phyloP scores from a whole-genome alignment of 2,113 vertebrate genomes.

The Thalassarche chlororhynchos region DNA sequence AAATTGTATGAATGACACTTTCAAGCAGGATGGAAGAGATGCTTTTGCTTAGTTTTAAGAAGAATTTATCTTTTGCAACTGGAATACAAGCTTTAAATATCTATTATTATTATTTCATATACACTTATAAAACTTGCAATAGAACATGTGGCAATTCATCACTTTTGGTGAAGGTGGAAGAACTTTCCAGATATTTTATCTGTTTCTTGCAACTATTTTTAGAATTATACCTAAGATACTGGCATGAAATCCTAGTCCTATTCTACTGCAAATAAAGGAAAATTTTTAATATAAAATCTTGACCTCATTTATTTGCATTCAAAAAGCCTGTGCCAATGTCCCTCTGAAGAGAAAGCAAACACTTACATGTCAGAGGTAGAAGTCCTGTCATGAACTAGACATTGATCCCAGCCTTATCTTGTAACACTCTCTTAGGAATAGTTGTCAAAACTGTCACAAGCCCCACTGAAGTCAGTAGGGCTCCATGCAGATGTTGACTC shows the following conservation, averaged over 20 bases:
- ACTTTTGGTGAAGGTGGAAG: not conserved
- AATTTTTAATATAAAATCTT: not conserved
- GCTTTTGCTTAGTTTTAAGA: not conserved
- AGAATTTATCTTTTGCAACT: not conserved
- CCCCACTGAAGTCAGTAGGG: not conserved
- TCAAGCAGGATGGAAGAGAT: not conserved
- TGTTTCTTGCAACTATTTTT: not conserved
- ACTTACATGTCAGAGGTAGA: not conserved
- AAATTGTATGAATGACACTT: not conserved
- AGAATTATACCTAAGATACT: not conserved
- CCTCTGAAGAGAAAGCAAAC: not conserved
- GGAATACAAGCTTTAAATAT: not conserved
- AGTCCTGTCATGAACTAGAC: not conserved
- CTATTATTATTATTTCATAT: not conserved
- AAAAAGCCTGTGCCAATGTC: not conserved
- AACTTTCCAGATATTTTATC: not conserved
- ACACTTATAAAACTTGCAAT: not conserved
- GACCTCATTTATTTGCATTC: not conserved
- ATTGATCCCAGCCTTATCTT: not conserved
- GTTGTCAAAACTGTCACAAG: not conserved
- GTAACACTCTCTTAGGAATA: not conserved
- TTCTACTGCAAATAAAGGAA: not conserved
- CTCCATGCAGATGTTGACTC: not conserved
- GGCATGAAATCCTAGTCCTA: not conserved
- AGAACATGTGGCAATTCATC: not conserved